Conservation (phyloP, 2,113 vertebrate genomes). For the Plecotus auritus region DNA sequence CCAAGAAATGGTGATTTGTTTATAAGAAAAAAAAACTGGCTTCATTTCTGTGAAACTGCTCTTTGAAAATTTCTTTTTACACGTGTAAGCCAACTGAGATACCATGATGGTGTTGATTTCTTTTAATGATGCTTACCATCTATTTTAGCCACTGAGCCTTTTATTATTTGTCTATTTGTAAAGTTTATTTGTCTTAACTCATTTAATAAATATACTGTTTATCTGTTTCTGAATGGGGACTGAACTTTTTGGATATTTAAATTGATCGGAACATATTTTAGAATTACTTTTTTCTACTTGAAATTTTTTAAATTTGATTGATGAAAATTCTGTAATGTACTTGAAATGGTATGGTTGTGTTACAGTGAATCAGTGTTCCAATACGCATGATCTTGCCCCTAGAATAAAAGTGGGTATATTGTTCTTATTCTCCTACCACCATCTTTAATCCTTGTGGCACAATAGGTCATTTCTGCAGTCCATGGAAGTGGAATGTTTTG, state of each 20-base stretch:
- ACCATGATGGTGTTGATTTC: conserved; percentile 72
- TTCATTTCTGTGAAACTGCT: conserved; percentile 77
- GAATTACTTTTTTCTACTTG: conserved; percentile 57
- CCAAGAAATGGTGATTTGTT: conserved; percentile 73
- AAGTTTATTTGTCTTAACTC: conserved; percentile 77
- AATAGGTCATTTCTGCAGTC: not conserved
- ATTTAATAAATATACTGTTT: conserved; percentile 86
- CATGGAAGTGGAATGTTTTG: not conserved
- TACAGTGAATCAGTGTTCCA: conserved; percentile 6
- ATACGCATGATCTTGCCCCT: conserved; percentile 6
- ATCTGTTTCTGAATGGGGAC: conserved; percentile 86
- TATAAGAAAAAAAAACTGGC: conserved; percentile 72
- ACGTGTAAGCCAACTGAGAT: conserved; percentile 75
- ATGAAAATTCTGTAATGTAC: conserved; percentile 37
- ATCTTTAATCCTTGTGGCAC: not conserved
- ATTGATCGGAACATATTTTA: conserved; percentile 64
- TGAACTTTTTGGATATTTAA: conserved; percentile 81
- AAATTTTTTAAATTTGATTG: conserved; percentile 45
- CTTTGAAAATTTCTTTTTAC: conserved; percentile 75
- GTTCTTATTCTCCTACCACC: not conserved
- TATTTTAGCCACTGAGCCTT: conserved; percentile 76
- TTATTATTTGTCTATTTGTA: conserved; percentile 79
- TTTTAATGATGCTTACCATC: conserved; percentile 73
- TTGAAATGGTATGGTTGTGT: conserved; percentile 37
- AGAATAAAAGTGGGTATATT: not conserved